These are phyloP conservation scores for Plagodis dolabraria DNA, from an alignment of 2,888 invertebrate species.

Conservation along the genomic window DNA sequence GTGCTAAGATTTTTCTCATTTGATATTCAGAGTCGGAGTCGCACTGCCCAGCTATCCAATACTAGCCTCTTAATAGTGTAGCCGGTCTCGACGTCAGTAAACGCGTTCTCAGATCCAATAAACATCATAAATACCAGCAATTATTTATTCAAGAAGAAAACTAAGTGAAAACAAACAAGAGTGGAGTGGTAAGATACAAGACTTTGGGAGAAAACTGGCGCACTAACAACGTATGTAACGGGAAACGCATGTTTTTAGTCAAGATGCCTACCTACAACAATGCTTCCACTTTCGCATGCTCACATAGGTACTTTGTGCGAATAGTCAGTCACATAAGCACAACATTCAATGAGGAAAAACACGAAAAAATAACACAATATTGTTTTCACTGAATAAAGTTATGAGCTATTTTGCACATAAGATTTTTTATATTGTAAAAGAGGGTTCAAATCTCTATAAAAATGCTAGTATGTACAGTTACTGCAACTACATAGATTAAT, in stretches of 20 bases:
- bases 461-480: no score
- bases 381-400: no score
- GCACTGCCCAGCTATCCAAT: constrained; percentile 64
- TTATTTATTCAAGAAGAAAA: constrained; percentile 18
- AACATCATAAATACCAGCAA: constrained; percentile 31
- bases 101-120: constrained; percentile 45
- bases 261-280: constrained; percentile 35
- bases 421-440: no score
- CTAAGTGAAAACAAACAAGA: constrained; percentile 19
- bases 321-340: constrained; percentile 5
- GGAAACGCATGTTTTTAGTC: constrained; percentile 35
- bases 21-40: constrained; percentile 67
- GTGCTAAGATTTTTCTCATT: constrained; percentile 72
- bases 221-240: constrained; percentile 19
- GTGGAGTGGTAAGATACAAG: constrained; percentile 29
- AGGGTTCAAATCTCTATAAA: no score
- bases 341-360: not conserved
- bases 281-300: constrained; percentile 41
- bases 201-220: constrained; percentile 23
- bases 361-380: no score
- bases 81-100: constrained; percentile 53
- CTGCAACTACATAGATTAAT: no score
- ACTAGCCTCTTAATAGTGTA: constrained; percentile 69
- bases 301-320: constrained; percentile 14
- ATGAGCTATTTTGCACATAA: no score